Conservation (phyloP, 1,140 invertebrate species). For the Archivesica marissinica region DNA sequence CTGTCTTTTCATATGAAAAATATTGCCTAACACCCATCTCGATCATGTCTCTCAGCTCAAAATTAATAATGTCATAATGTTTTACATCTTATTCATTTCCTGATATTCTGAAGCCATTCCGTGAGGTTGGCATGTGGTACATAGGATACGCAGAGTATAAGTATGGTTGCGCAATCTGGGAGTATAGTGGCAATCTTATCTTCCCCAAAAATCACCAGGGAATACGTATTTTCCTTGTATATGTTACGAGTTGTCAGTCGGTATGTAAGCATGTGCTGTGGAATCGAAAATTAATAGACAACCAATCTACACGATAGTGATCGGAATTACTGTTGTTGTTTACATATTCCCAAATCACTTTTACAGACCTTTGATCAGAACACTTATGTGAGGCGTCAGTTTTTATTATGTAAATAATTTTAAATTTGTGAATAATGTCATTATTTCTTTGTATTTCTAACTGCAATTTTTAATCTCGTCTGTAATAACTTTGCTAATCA, state of each 20-base stretch:
- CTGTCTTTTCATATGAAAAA: no score
- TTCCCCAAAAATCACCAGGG: background rate
- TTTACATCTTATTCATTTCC: no score
- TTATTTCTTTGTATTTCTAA: no score
- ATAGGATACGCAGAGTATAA: background rate
- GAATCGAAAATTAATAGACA: conserved; percentile 1
- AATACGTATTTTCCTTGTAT: conserved; percentile 4
- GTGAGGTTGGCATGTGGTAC: background rate
- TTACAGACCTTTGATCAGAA: background rate
- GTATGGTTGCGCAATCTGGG: background rate
- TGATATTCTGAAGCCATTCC: no score
- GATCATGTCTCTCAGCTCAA: no score
- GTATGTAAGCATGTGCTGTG: background rate
- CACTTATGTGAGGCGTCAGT: no score
- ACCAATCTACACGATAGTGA: background rate
- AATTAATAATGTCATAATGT: no score
- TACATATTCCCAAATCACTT: background rate
- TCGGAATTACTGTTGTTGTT: background rate
- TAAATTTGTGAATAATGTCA: no score
- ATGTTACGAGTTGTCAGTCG: background rate
- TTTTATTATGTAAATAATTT: no score
- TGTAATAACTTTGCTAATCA: no score
- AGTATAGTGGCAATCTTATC: background rate
- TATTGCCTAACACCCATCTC: no score
- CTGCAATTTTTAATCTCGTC: no score